Evolutionary conservation across 2,888 invertebrate species (phyloP), one percentile per base, ranked within the genome.

Genomic region (Tenthredo amoena): DNA sequence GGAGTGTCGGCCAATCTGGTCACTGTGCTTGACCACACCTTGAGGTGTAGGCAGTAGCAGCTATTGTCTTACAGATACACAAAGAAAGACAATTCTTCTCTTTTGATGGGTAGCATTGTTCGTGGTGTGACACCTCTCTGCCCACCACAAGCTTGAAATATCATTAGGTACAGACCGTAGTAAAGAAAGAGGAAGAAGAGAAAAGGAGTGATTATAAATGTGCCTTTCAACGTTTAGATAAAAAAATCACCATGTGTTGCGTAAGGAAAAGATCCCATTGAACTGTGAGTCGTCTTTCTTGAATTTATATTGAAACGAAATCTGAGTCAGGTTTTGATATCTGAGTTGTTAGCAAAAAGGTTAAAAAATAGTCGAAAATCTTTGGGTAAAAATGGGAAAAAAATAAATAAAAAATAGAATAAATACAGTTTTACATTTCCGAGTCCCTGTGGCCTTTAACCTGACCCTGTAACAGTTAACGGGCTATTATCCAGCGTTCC

Each of bases 1-100:
- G 40, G 68, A 68, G 83, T 68, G 83, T 68, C 68, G 83, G 43
- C 4, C 68, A 83, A 68, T 68, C 68, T 68, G 47, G 71, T 47
- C 55, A 26, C 26, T 15, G 26, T 68, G 83, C 83, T 83, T 83
- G 83, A 83, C 83, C 83, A 71, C 83, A 83, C 83, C 83, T 83
- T 50, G 83, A 37, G 83, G 68, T 83, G 83, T 83, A 83, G 83
- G 83, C 26, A 83, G 83, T 71, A 50, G 65, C n/a, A 31, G 31
- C 68, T 47, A 83, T 83, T 83, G 83, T 83, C 83, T 83, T 83
- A 81, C 68, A 81, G 47, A 68, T 15, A 18, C 31, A 83, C 71
- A 68, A 68, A 83, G 83, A 68, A 71, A 50, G 43, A 68, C 83
- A 26, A 83, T 83, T 71, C 83, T 31, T 65, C 26, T 68, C 47